phyloP scores from a whole-genome alignment of 2,113 vertebrate species.

The Oreochromis niloticus region DNA sequence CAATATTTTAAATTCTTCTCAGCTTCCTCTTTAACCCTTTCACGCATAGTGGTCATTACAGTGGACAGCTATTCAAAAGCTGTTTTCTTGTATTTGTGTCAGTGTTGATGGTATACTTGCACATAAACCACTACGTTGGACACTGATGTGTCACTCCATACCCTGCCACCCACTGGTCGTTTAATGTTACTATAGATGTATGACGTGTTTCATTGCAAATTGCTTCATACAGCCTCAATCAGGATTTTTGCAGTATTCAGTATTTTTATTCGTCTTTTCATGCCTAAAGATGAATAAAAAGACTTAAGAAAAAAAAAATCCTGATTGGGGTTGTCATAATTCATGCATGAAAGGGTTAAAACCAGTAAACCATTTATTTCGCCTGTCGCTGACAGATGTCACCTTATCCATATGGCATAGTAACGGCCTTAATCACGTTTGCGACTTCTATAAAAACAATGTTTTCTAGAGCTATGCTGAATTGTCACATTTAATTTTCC shows the following conservation, averaged over 20 bases:
- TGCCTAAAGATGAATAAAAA: background rate
- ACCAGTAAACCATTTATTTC: background rate
- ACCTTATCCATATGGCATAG: background rate
- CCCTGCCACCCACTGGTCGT: background rate
- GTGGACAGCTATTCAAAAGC: background rate
- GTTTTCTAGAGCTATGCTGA: background rate
- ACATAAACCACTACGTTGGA: background rate
- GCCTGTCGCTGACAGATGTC: background rate
- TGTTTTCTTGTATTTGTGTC: background rate
- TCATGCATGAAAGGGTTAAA: background rate
- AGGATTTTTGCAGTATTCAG: background rate
- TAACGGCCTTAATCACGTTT: background rate
- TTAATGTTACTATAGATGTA: background rate
- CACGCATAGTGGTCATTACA: background rate
- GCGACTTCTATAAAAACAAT: rapidly evolving
- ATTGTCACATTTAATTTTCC: too few species aligned
- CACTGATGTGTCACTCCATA: background rate
- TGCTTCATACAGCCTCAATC: background rate
- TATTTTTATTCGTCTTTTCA: background rate
- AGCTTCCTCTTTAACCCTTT: background rate
- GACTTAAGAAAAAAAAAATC: background rate
- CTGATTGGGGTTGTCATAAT: background rate
- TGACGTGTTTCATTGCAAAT: background rate
- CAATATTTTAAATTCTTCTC: background rate
- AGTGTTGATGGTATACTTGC: background rate